phyloP scores from a whole-genome alignment of 2,113 vertebrate species.

The Lutjanus erythropterus region DNA sequence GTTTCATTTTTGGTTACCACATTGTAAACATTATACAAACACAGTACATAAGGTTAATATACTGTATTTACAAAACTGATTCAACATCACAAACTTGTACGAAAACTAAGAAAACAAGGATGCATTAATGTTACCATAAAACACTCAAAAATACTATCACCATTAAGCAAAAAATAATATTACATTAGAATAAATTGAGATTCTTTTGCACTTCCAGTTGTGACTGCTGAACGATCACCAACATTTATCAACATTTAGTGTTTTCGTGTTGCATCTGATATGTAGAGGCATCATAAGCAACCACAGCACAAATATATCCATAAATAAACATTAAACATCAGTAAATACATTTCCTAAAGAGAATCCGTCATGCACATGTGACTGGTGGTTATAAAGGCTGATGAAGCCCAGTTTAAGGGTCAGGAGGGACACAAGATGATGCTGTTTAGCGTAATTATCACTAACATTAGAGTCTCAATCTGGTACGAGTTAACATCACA shows the following conservation, averaged over 20 bases:
- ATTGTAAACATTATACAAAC: conserved; percentile 61
- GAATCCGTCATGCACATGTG: conserved; percentile 70
- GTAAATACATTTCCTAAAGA: conserved; percentile 33
- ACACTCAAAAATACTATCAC: conserved; percentile 34
- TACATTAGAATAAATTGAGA: conserved; percentile 58
- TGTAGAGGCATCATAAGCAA: conserved; percentile 35
- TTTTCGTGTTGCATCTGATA: conserved; percentile 20
- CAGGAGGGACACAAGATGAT: conserved; percentile 12
- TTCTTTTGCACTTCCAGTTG: conserved; percentile 83
- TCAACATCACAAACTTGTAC: conserved; percentile 56
- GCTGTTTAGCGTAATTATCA: conserved; percentile 21
- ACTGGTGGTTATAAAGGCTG: conserved; percentile 26
- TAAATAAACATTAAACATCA: conserved; percentile 73
- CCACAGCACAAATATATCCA: conserved; percentile 69
- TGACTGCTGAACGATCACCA: conserved; percentile 33
- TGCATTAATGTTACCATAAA: conserved; percentile 42
- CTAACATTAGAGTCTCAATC: not conserved
- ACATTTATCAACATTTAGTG: not conserved
- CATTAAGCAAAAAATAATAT: conserved; percentile 30
- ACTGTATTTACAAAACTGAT: conserved; percentile 59
- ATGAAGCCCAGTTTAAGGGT: not conserved
- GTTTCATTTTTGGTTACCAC: conserved; percentile 68
- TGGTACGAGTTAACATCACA: not conserved
- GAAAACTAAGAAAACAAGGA: conserved; percentile 62
- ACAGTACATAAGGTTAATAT: conserved; percentile 53